phyloP scores from a whole-genome alignment of 2,888 invertebrate genomes.

The Ophion costatus region DNA sequence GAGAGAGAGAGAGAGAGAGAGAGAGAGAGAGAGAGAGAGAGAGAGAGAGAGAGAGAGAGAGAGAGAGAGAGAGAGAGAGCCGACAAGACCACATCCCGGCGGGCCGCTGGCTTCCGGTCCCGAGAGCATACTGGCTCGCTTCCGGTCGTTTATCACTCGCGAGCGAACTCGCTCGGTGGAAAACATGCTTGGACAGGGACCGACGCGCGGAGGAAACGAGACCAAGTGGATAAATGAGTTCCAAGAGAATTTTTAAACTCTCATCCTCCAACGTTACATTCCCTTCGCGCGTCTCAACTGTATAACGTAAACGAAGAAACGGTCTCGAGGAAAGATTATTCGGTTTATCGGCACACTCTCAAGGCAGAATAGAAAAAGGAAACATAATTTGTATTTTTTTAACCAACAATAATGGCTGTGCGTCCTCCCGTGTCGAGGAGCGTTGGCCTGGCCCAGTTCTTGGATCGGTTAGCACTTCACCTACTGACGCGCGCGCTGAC shows the following conservation, averaged over 20 bases:
- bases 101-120: conserved; percentile 73
- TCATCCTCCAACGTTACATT: conserved; percentile 33
- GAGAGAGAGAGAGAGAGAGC: conserved; percentile 29
- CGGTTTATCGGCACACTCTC: background rate
- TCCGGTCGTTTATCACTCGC: conserved; percentile 80
- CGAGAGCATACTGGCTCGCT: conserved; percentile 78
- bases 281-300: background rate
- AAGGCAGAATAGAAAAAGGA: no score
- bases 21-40: background rate
- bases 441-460: no score
- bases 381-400: no score
- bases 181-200: conserved; percentile 61
- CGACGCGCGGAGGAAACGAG: conserved; percentile 62
- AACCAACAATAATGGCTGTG: no score
- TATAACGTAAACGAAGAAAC: conserved; percentile 19
- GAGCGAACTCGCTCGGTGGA: conserved; percentile 64
- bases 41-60: conserved; percentile 21
- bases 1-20: background rate
- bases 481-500: no score
- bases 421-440: no score
- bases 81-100: conserved; percentile 75
- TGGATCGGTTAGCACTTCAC: no score
- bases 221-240: conserved; percentile 67
- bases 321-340: background rate
- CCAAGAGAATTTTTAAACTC: conserved; percentile 59